A percentile compares a stretch with the other conserved stretches of the same genome.
These are phyloP conservation scores for Anaspis maculata DNA, from an alignment of 2,888 invertebrate species.

Conservation along the genomic window DNA sequence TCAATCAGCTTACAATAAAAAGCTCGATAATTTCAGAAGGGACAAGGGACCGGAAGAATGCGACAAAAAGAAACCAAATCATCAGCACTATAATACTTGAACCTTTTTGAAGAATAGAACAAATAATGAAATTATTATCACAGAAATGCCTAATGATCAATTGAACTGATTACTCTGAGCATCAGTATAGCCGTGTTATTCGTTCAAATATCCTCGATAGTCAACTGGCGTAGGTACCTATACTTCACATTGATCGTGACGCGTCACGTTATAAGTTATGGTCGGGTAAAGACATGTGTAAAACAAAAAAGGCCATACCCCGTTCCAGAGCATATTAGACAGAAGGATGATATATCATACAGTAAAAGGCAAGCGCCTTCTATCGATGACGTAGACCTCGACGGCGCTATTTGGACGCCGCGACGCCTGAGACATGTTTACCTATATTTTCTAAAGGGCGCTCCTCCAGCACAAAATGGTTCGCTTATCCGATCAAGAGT, in stretches of 20 bases:
- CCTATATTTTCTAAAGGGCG: slow-evolving; percentile 1
- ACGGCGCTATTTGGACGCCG: slow-evolving; percentile 1
- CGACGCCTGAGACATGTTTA: slow-evolving; percentile 4
- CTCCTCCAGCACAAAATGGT: not conserved
- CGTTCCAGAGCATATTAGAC: slow-evolving; percentile 32
- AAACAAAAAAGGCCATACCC: slow-evolving; percentile 21
- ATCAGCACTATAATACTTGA: slow-evolving; percentile 10
- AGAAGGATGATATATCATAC: slow-evolving; percentile 33
- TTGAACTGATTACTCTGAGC: no score
- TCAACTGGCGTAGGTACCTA: no score
- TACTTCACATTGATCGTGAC: slow-evolving; percentile 27
- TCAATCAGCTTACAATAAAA: slow-evolving; percentile 17
- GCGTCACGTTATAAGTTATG: slow-evolving; percentile 31
- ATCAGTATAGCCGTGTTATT: no score
- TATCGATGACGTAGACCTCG: slow-evolving; percentile 28
- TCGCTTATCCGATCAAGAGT: no score
- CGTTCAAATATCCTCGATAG: no score
- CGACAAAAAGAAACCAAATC: slow-evolving; percentile 14
- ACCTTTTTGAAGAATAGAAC: slow-evolving; percentile 9
- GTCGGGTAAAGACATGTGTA: slow-evolving; percentile 34
- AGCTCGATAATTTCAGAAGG: slow-evolving; percentile 11
- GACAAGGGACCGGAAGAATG: slow-evolving; percentile 10
- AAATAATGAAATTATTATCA: no score
- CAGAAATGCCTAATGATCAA: no score
- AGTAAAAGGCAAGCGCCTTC: slow-evolving; percentile 23